phyloP scores from a whole-genome alignment of 2,797 vertebrate genomes.

The Cryptoprocta ferox region DNA sequence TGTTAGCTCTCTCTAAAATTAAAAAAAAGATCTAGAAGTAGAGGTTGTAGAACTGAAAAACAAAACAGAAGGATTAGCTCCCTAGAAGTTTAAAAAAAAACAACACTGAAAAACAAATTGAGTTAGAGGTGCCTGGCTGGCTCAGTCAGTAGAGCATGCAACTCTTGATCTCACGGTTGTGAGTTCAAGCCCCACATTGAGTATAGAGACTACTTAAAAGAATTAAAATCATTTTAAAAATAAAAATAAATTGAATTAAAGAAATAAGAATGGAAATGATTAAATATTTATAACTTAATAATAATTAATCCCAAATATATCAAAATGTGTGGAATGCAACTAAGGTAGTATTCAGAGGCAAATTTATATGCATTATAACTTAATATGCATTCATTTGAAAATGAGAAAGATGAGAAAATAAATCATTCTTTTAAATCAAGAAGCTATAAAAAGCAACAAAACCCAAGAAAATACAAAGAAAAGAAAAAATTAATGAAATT shows the following conservation, averaged over 20 bases:
- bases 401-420: neutral
- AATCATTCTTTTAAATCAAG: slow-evolving; percentile 21
- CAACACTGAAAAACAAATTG: neutral
- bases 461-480: neutral
- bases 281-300: slow-evolving; percentile 17
- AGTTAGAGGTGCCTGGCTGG: neutral
- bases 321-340: neutral
- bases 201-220: neutral
- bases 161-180: neutral
- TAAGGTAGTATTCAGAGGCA: neutral
- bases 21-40: neutral
- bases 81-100: neutral
- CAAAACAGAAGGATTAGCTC: neutral
- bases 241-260: slow-evolving; percentile 7
- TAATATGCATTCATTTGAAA: slow-evolving; percentile 6
- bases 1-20: too few species aligned
- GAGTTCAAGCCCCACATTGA: neutral
- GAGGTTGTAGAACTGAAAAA: neutral
- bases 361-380: neutral
- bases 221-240: neutral
- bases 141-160: neutral
- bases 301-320: neutral
- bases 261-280: neutral
- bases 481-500: neutral
- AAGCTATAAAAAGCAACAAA: neutral